Conservation (phyloP, 2,113 vertebrate species). For the Plestiodon gilberti region DNA sequence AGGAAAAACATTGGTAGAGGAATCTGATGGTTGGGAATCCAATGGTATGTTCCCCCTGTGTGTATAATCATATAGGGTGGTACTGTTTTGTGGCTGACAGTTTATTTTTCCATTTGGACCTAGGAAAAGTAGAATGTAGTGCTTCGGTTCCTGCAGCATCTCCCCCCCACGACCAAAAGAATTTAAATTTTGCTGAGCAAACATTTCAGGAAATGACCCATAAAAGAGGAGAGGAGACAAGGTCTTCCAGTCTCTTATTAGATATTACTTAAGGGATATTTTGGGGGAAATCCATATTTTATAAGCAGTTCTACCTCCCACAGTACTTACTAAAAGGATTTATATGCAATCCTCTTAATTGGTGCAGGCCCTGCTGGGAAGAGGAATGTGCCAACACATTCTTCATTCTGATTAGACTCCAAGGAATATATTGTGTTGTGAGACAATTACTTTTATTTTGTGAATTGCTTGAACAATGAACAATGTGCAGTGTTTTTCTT, state of each 20-base stretch:
- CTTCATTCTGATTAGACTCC: slow-evolving; percentile 70
- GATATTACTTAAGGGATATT: slow-evolving; percentile 55
- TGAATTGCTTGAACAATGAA: slow-evolving; percentile 68
- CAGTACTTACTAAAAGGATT: slow-evolving; percentile 64
- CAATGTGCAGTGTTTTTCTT: slow-evolving; percentile 24
- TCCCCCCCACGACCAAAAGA: slow-evolving; percentile 16
- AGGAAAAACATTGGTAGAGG: neutral
- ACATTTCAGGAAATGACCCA: slow-evolving; percentile 40
- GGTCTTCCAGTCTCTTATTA: neutral
- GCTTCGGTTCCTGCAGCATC: slow-evolving; percentile 41
- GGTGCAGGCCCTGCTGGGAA: slow-evolving; percentile 73
- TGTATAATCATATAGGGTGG: neutral
- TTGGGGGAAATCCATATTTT: slow-evolving; percentile 51
- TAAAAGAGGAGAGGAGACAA: slow-evolving; percentile 27
- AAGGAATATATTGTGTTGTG: slow-evolving; percentile 71
- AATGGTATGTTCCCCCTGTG: neutral
- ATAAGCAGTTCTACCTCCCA: slow-evolving; percentile 69
- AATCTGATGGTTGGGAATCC: neutral
- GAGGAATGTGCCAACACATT: slow-evolving; percentile 66
- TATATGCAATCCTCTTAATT: slow-evolving; percentile 69
- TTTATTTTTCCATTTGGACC: neutral
- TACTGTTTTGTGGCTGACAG: neutral
- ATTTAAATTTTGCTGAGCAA: slow-evolving; percentile 44
- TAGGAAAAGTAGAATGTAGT: slow-evolving; percentile 32
- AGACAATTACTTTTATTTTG: slow-evolving; percentile 73